Percentiles rank a stretch among this genome's conserved stretches.
Conservation (phyloP, 2,888 invertebrate genomes). For the Ophion ventricosus region DNA sequence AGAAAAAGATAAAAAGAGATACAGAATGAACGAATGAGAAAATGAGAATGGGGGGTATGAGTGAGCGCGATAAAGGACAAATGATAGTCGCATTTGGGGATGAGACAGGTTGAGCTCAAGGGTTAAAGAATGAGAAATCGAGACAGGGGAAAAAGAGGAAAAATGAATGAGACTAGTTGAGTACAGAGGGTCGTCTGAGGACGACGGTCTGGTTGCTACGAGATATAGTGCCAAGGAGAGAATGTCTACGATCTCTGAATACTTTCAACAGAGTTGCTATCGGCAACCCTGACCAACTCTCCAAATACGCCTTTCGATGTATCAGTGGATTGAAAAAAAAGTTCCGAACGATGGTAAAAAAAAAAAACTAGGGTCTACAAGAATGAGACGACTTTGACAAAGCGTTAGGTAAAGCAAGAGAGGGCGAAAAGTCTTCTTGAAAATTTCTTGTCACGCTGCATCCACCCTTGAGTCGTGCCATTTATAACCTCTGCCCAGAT, state of each 20-base stretch:
- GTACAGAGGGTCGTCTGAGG: conserved; percentile 1
- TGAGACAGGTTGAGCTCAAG: conserved; percentile 2
- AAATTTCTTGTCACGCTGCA: conserved; percentile 28
- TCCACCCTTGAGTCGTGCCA: conserved; percentile 5
- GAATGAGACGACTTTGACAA: not conserved
- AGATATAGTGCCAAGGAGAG: not conserved
- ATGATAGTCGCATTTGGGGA: conserved; percentile 14
- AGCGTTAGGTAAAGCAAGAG: not conserved
- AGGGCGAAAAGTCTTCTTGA: conserved; percentile 18
- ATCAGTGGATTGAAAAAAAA: conserved; percentile 18
- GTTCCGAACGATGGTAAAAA: conserved; percentile 7
- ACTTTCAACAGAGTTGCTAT: conserved; percentile 40
- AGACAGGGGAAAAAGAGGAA: not conserved
- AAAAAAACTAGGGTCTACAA: not conserved
- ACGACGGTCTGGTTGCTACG: conserved; percentile 5
- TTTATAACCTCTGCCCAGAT: not conserved
- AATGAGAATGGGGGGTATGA: not conserved
- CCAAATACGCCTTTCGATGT: conserved; percentile 5
- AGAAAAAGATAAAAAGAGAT: not conserved
- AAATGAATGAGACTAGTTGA: not conserved
- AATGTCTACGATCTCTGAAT: not conserved
- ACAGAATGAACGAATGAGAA: not conserved
- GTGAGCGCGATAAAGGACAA: conserved; percentile 11
- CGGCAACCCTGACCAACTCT: conserved; percentile 52
- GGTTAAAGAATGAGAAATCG: conserved; percentile 15